phyloP scores from a whole-genome alignment of 2,113 vertebrate genomes.

The Osmerus mordax region DNA sequence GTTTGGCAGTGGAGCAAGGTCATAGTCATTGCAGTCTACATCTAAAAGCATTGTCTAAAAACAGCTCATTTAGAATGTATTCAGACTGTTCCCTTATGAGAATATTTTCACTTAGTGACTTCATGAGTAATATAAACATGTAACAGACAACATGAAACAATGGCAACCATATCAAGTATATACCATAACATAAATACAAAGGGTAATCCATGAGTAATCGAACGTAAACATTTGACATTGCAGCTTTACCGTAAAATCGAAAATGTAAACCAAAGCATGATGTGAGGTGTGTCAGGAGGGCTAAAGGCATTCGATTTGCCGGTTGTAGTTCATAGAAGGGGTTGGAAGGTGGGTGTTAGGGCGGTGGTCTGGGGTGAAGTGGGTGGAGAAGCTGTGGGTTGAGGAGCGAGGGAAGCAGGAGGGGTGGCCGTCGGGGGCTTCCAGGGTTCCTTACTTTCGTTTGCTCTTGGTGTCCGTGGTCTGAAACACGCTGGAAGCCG shows the following conservation, averaged over 20 bases:
- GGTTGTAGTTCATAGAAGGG: not conserved
- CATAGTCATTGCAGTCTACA: not conserved
- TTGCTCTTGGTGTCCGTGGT: conserved; percentile 95
- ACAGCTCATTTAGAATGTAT: too few species aligned
- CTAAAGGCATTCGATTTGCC: not conserved
- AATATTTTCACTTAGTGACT: too few species aligned
- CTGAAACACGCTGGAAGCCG: conserved; percentile 81
- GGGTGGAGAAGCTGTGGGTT: not conserved
- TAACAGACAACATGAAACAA: not conserved
- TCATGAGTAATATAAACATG: too few species aligned
- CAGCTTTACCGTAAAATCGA: conserved; percentile 1
- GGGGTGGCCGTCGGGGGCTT: not conserved
- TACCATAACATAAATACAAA: conserved; percentile 17
- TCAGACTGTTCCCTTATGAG: too few species aligned
- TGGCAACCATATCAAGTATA: not conserved
- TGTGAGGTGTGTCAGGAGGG: not conserved
- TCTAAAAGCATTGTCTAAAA: conserved; percentile 5
- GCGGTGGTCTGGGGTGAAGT: not conserved
- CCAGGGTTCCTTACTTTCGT: conserved; percentile 43
- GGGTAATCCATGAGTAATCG: not conserved
- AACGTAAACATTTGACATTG: conserved; percentile 30
- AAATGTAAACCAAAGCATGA: not conserved
- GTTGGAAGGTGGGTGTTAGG: conserved; percentile 1
- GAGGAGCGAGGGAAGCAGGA: not conserved
- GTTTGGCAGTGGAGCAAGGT: not conserved